Evolutionary conservation across 2,113 vertebrate species (phyloP), one percentile per base, ranked within the genome.

Genomic region (Heterotis niloticus): DNA sequence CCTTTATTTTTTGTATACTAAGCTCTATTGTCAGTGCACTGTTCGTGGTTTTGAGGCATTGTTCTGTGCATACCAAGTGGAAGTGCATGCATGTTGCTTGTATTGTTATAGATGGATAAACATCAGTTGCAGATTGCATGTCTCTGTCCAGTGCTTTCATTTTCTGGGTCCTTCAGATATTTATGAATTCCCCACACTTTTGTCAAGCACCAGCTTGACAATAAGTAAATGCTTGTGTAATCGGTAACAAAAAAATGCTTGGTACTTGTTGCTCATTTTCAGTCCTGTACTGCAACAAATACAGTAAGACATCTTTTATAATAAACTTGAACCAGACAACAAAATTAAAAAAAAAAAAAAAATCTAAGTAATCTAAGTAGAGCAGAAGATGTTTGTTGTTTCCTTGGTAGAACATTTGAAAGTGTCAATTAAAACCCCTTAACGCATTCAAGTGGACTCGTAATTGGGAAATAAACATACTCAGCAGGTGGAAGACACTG

Each of bases 401-500:
- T 51, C 54, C 26, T 26, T 17, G 17, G 44, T 34, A 34, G 62
- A 14, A 28, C 20, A 17, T 67, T 18, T 20, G 23, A 51, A 56
- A 75, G 16, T 11, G 20, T 0, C 62, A 16, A 52, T 44, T 56
- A 62, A 68, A 64, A 11, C 24, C 23, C 26, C 67, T 12, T 44
- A 23, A 62, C 17, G 18, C 72, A 64, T 82, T 82, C 23, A 44
- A 26, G 23, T 23, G 11, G 5, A 18, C 72, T 70, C 17, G 29
- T 75, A 24, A 57, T 69, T 75, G 54, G 10, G 26, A 81, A 11
- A 44, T 28, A 67, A 79, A 75, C 78, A 64, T 74, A 62, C 62
- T 79, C 51, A 28, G 67, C 86, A 82, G 82, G 86, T 82, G 83
- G 76, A 67, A 56, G 78, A 69, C 18, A 78, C 74, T 78, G 81